Base-by-base conservation (phyloP, 1,140 invertebrate species). In the Orius insidiosus region DNA sequence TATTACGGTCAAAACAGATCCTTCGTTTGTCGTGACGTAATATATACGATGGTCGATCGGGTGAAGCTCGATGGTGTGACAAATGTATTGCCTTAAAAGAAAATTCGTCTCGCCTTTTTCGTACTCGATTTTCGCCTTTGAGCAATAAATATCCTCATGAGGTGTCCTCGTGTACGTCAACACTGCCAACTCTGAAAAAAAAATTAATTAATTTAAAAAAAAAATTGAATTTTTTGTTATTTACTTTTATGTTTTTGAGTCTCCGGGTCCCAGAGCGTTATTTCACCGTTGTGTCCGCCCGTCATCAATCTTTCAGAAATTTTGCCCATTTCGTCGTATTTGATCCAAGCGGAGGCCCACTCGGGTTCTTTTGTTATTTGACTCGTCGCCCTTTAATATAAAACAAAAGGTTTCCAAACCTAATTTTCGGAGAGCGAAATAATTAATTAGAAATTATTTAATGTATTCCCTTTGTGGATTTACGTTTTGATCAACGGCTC, bases 221-320 rank as follows among this genome's bases (percentile, higher is more conserved):
- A 36, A 36, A 36, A 24, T 24, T 24, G 3, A 24, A 24, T 24
- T 11, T 11, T 36, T 36, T 15, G 35, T n/a, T n/a, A 10, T 11
- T n/a, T 36, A n/a, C n/a, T 36, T 36, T 36, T 11, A 36, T 36
- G 14, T 3, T n/a, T 36, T 36, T n/a, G 35, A 15, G 35, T 11
- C 11, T 40, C 9, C 9, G 38, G 38, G 16, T 40, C 16, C 38
- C 38, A 40, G 4, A 40, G 16, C 38, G 10, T 40, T 18, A 40
- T 16, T 10, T 15, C 11, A 3, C 38, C 38, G 13, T 13, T 15
- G 16, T 40, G 11, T 15, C 38, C 38, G 16, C 3, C 38, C 2
- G 38, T 40, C 9, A 40, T 18, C 9, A 40, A 10, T 40, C 16
- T 13, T 40, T 40, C 38, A 16, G 9, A 24, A 24, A 24, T 24